phyloP scores from a whole-genome alignment of 2,113 vertebrate genomes.

The Nyctereutes procyonoides region DNA sequence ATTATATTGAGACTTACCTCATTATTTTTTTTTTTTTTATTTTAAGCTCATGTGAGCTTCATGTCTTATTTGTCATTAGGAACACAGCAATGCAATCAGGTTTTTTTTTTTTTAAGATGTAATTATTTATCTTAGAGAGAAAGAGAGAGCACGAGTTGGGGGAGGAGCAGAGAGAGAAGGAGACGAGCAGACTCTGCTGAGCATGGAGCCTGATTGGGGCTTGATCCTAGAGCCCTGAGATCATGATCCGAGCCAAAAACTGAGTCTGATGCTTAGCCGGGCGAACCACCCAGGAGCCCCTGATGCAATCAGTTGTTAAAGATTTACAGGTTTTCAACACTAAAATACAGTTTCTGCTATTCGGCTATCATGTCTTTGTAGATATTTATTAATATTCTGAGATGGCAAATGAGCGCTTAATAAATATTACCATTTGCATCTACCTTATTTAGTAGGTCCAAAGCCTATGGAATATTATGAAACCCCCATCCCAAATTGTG shows the following conservation, averaged over 20 bases:
- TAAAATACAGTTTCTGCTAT: conserved; percentile 6
- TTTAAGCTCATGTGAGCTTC: neutral
- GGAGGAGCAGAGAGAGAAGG: neutral
- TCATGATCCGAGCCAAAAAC: neutral
- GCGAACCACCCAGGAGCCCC: neutral
- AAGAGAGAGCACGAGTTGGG: neutral
- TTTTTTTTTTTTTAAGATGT: neutral
- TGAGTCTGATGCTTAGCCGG: neutral
- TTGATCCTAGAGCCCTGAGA: neutral
- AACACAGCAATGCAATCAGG: neutral
- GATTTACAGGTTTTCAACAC: conserved; percentile 26
- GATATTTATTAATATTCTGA: conserved; percentile 51
- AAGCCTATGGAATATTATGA: conserved; percentile 50
- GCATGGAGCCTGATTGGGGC: neutral
- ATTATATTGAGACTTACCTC: neutral
- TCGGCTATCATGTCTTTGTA: neutral
- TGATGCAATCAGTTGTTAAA: conserved; percentile 24
- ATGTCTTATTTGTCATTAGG: neutral
- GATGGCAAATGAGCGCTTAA: conserved; percentile 48
- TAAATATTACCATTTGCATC: conserved; percentile 63
- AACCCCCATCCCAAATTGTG: neutral
- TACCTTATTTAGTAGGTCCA: conserved; percentile 55
- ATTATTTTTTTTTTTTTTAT: conserved; percentile 36
- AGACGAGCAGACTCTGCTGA: neutral
- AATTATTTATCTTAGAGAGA: neutral